Base-by-base conservation (phyloP, 2,888 invertebrate species). In the Drosophila glabriapex region DNA sequence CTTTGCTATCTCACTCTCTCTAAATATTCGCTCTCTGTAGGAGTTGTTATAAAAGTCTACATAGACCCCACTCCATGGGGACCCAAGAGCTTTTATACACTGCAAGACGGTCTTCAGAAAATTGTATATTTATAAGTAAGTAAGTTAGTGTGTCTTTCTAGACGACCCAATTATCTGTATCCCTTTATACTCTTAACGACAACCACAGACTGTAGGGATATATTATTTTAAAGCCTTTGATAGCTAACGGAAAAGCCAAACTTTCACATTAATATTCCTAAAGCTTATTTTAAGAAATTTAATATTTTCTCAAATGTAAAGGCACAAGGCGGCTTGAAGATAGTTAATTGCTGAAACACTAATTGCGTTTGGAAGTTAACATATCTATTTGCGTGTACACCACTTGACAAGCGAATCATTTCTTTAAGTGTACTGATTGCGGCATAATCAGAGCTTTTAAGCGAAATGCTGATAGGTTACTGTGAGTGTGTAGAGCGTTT, bases 61-160 rank as follows among this genome's bases (percentile, higher is more conserved):
- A 85, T 58, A 55, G 31, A 35, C 69, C 85, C 59, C 31, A 53
- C 10, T 19, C 50, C 29, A 10, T 41, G n/a, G 33, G 28, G 14
- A 41, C 29, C 22, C 10, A n/a, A 56, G 39, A 87, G 91, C 91
- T 90, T 86, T 87, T 49, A 25, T 72, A n/a, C 84, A 84, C 80
- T 77, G 59, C 10, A 6, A 31, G n/a, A 58, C 0, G 29, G 2
- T 9, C 12, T 4, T 3, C 1, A 22, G 29, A 3, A 6, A n/a
- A 22, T 16, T 35, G 4, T 9, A 22, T 22, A 35, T 22, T 35
- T 16, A 53, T 9, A 19, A 25, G 7, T 14, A 14, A 7, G 1
- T 7, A 7, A 46, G 1, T 46, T 14, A 46, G 22, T 22, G 46
- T 7, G 22, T 22, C 22, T 22, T 46, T 22, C 22, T 7, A 14